Evolutionary conservation across 2,888 invertebrate species (phyloP), one percentile per base, ranked within the genome.

Genomic region (Netelia inedita): DNA sequence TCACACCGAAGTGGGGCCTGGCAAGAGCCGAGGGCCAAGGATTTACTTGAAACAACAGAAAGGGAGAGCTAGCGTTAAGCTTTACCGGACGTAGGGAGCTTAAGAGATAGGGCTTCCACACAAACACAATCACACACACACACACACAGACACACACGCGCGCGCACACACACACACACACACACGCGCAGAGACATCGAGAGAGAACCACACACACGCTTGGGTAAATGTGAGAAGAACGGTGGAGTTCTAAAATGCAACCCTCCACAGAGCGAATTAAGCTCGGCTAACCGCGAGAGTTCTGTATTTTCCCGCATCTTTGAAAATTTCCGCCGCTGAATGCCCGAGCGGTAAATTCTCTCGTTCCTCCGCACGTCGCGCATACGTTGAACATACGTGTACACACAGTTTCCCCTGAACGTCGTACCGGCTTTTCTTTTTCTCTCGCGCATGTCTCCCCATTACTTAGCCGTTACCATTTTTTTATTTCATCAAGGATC

Each of bases 11-110:
- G 88, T 85, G 89, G 88, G 88, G 79, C 85, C 69, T 76, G 83
- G 79, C 19, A 53, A 80, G 53, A 68, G 72, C 63, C 50, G 19
- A 5, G 28, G 68, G 50, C 53, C 71, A 84, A 83, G 88, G 89
- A 91, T 91, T 91, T 89, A 80, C 84, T 87, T 88, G 85, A 88
- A 87, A 88, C 85, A 82, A 86, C 85, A 86, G 85, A 87, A 80
- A 87, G 5, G 28, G 28, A 28, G 28, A 28, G 28, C 28, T 5
- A 28, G 82, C 80, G 85, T 88, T 88, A 89, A 89, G 85, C 89
- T 82, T 79, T 82, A 66, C 88, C 71, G 87, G 88, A 88, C 87
- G 85, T 87, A 87, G 85, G 83, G 83, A 87, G 90, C 90, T 91
- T 89, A 85, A 86, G 80, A 81, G 84, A 79, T 76, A 79, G 28